Percentiles rank a stretch among this genome's conserved stretches.
Evolutionary conservation across 2,797 vertebrate genomes (phyloP).

Genomic region (Danio jaintianensis): DNA sequence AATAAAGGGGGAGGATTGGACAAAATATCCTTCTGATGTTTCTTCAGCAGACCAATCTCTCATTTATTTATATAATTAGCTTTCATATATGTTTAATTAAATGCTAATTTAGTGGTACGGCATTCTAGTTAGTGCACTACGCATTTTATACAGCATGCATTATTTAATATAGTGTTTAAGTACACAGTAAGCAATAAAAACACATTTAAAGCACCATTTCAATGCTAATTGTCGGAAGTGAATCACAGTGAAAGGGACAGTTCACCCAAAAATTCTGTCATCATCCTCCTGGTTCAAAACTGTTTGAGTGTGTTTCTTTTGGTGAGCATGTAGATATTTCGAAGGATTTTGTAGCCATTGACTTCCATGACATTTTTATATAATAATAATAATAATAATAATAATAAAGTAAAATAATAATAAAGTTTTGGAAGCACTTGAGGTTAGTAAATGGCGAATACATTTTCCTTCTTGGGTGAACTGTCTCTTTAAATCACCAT

Average conservation of each 20-base stretch:
- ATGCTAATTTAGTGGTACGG: slow-evolving; percentile 62
- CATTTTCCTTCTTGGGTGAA: no score
- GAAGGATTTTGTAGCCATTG: no score
- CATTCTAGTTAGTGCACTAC: background rate
- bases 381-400: no score
- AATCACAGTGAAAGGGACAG: background rate
- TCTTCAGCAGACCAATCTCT: slow-evolving; percentile 65
- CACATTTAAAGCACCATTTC: background rate
- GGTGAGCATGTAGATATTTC: no score
- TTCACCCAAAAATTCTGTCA: no score
- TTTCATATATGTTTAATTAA: slow-evolving; percentile 79
- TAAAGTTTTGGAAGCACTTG: no score
- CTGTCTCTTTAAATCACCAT: background rate
- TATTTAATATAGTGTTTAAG: slow-evolving; percentile 12
- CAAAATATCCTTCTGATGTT: slow-evolving; percentile 74
- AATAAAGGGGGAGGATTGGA: slow-evolving; percentile 69
- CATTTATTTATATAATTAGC: slow-evolving; percentile 77
- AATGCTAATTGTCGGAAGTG: background rate
- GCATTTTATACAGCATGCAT: background rate
- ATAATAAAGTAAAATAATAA: no score
- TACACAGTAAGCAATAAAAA: background rate
- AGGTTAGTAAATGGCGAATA: no score
- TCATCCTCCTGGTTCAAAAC: no score
- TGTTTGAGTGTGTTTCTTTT: no score
- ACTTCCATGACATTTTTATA: no score